Evolutionary conservation across 1,140 invertebrate species (phyloP).

Genomic region (Steinernema feltiae): DNA sequence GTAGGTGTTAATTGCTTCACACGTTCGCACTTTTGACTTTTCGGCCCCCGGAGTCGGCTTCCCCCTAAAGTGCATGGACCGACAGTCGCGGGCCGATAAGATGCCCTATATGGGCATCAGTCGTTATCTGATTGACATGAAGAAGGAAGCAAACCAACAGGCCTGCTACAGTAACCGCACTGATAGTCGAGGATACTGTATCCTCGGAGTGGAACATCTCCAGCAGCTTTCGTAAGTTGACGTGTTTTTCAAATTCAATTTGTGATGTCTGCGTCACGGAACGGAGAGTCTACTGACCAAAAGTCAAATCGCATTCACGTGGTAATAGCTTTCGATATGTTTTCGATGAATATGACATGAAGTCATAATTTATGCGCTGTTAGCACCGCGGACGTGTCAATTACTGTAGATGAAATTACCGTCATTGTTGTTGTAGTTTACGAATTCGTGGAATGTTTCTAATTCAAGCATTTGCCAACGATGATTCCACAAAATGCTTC

Average conservation of each 20-base stretch:
- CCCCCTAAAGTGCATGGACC: conserved; percentile 3
- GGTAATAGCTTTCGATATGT: too few relatives aligned
- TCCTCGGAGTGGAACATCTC: conserved; percentile 1
- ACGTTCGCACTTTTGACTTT: background rate
- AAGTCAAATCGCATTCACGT: background rate
- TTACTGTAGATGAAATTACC: too few relatives aligned
- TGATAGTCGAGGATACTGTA: background rate
- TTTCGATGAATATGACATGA: too few relatives aligned
- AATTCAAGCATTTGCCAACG: too few relatives aligned
- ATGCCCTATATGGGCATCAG: conserved; percentile 10
- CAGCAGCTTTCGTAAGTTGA: conserved; percentile 3
- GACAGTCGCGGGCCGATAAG: background rate
- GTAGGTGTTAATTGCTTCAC: background rate
- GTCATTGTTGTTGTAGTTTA: too few relatives aligned
- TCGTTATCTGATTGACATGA: background rate
- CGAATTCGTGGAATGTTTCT: too few relatives aligned
- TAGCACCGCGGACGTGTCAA: too few relatives aligned
- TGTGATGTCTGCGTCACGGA: too few relatives aligned
- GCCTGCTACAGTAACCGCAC: background rate
- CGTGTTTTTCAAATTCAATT: too few relatives aligned
- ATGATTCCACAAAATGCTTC: too few relatives aligned
- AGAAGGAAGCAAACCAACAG: background rate
- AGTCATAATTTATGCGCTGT: too few relatives aligned
- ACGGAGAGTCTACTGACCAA: too few relatives aligned
- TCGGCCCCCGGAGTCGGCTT: background rate